phyloP scores from a whole-genome alignment of 2,113 vertebrate species.

The Elanoides forficatus region DNA sequence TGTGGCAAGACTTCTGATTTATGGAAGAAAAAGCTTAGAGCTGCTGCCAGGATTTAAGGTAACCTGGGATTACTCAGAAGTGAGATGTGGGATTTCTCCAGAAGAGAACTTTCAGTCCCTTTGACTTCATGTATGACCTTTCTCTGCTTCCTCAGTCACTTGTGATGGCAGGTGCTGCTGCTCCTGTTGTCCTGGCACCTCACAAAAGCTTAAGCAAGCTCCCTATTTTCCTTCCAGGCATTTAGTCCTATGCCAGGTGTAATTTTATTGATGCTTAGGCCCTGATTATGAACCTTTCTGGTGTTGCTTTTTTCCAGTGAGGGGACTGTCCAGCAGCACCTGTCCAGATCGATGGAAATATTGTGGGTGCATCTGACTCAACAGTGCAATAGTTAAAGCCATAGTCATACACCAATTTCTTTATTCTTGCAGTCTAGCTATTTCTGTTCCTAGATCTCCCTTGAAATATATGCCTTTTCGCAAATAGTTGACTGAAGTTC shows the following conservation, averaged over 20 bases:
- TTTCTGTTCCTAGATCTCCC: neutral
- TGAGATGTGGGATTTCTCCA: neutral
- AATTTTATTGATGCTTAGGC: neutral
- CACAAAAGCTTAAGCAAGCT: neutral
- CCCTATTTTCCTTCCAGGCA: neutral
- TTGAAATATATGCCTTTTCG: neutral
- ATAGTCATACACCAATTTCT: rapidly evolving
- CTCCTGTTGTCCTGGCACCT: neutral
- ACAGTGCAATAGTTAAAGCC: neutral
- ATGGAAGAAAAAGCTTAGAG: neutral
- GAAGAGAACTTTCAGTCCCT: neutral
- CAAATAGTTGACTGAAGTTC: neutral
- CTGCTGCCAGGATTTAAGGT: neutral
- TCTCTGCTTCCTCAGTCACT: neutral
- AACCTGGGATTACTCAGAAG: neutral
- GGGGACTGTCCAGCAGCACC: neutral
- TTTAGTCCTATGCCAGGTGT: neutral
- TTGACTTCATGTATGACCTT: neutral
- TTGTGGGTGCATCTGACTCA: neutral
- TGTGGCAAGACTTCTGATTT: neutral
- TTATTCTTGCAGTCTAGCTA: neutral
- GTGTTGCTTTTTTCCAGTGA: neutral
- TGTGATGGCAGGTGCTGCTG: neutral
- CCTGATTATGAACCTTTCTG: neutral
- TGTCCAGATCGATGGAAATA: rapidly evolving